Percentiles rank a stretch among this genome's conserved stretches.
Evolutionary conservation across 2,113 vertebrate genomes (phyloP).

Genomic region (Arothron firmamentum): DNA sequence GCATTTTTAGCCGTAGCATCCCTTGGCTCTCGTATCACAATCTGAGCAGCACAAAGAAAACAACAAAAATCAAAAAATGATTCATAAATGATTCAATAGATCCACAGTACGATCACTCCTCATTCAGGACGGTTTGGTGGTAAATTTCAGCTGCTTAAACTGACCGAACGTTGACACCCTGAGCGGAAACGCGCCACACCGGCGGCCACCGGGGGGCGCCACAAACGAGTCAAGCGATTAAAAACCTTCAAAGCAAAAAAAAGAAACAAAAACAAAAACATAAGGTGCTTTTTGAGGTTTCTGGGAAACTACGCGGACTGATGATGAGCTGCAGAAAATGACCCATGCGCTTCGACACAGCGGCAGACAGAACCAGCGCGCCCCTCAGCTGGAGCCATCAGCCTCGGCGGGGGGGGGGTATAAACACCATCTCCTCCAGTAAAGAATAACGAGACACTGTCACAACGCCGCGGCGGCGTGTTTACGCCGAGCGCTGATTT

Average conservation of each 20-base stretch:
- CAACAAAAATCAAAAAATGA: not conserved
- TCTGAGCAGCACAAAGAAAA: not conserved
- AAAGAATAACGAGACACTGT: conserved; percentile 18
- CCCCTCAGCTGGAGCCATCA: no score
- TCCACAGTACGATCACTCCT: not conserved
- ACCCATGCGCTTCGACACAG: no score
- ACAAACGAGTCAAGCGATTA: no score
- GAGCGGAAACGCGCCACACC: conserved; percentile 20
- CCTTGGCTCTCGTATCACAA: not conserved
- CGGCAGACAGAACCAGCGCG: no score
- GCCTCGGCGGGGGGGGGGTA: no score
- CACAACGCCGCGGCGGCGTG: conserved; percentile 35
- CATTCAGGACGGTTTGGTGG: conserved; percentile 38
- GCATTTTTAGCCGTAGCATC: not conserved
- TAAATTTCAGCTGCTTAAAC: not conserved
- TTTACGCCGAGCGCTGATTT: conserved; percentile 61
- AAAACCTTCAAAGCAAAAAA: no score
- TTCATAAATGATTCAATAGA: not conserved
- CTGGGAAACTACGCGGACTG: no score
- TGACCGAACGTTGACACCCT: conserved; percentile 30
- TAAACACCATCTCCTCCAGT: conserved; percentile 1
- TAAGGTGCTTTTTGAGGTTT: no score
- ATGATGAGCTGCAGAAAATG: no score
- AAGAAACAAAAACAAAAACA: no score
- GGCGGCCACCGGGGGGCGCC: no score